Evolutionary conservation across 1,140 invertebrate genomes (phyloP).

Genomic region (Oryctes rhinoceros): DNA sequence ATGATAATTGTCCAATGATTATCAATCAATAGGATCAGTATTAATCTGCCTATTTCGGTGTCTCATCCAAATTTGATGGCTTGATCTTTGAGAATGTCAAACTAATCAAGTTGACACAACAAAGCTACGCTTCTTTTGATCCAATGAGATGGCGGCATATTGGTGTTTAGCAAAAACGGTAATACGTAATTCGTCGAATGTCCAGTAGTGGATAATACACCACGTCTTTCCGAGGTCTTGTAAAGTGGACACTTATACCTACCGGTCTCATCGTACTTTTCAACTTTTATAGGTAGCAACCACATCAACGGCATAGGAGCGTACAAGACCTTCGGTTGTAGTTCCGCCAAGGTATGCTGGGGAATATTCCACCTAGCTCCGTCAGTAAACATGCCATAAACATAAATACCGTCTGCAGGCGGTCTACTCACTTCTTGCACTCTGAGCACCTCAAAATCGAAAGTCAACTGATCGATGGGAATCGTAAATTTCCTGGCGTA

Average conservation of each 20-base stretch:
- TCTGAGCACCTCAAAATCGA: slow-evolving; percentile 77
- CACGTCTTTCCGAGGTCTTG: slow-evolving; percentile 85
- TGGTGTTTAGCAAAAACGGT: slow-evolving; percentile 77
- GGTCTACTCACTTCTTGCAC: slow-evolving; percentile 61
- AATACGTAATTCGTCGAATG: slow-evolving; percentile 93
- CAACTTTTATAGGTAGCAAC: slow-evolving; percentile 62
- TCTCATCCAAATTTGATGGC: no score
- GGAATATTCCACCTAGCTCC: slow-evolving; percentile 83
- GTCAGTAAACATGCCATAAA: slow-evolving; percentile 84
- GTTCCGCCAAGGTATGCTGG: slow-evolving; percentile 73
- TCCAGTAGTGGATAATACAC: slow-evolving; percentile 85
- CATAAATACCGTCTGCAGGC: slow-evolving; percentile 80
- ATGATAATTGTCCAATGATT: no score
- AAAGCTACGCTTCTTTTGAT: slow-evolving; percentile 87
- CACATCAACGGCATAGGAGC: slow-evolving; percentile 82
- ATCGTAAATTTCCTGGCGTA: slow-evolving; percentile 87
- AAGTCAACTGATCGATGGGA: slow-evolving; percentile 86
- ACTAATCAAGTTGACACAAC: slow-evolving; percentile 72
- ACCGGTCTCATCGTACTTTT: slow-evolving; percentile 50
- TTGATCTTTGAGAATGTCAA: no score
- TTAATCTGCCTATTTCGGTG: no score
- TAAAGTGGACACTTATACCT: slow-evolving; percentile 86
- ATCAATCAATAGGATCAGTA: no score
- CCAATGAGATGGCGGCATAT: slow-evolving; percentile 79
- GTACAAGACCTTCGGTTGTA: slow-evolving; percentile 82